Conservation (phyloP, 1,140 invertebrate genomes). For the Gonatopus flavifemur region DNA sequence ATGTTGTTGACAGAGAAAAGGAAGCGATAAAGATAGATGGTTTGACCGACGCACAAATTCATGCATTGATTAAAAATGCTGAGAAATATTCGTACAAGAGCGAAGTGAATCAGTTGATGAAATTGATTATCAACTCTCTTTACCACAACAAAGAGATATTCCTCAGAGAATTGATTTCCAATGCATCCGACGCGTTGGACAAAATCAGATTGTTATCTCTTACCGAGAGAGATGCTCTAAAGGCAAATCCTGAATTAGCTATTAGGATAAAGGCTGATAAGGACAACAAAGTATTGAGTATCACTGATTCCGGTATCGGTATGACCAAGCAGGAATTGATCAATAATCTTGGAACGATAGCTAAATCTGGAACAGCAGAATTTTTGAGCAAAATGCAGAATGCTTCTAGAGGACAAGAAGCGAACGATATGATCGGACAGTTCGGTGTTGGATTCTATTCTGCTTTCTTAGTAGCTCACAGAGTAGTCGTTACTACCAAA, state of each 20-base stretch:
- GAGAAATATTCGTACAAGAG: slow-evolving; percentile 95
- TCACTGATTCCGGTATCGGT: slow-evolving; percentile 96
- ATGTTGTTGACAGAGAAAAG: slow-evolving; percentile 84
- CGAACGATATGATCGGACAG: slow-evolving; percentile 89
- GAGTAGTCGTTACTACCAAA: slow-evolving; percentile 92
- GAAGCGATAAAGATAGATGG: slow-evolving; percentile 97
- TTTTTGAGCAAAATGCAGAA: slow-evolving; percentile 95
- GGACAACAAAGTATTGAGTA: slow-evolving; percentile 90
- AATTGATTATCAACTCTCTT: slow-evolving; percentile 97
- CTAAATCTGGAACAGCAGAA: slow-evolving; percentile 98
- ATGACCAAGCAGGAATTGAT: slow-evolving; percentile 96
- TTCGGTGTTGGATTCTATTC: slow-evolving; percentile 99
- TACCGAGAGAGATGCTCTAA: slow-evolving; percentile 79
- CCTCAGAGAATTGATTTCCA: slow-evolving; percentile 95
- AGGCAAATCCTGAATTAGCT: slow-evolving; percentile 78
- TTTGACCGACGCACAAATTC: slow-evolving; percentile 90
- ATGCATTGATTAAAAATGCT: slow-evolving; percentile 86
- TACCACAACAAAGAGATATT: slow-evolving; percentile 99
- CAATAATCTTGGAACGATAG: slow-evolving; percentile 97
- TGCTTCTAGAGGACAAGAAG: slow-evolving; percentile 61
- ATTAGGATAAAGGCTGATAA: slow-evolving; percentile 97
- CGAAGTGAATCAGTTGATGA: slow-evolving; percentile 99
- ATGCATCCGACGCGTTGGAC: slow-evolving; percentile 93
- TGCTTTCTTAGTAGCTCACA: slow-evolving; percentile 90
- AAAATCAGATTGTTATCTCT: slow-evolving; percentile 92